Conservation (phyloP, 2,888 invertebrate genomes). For the Volucella bombylans region DNA sequence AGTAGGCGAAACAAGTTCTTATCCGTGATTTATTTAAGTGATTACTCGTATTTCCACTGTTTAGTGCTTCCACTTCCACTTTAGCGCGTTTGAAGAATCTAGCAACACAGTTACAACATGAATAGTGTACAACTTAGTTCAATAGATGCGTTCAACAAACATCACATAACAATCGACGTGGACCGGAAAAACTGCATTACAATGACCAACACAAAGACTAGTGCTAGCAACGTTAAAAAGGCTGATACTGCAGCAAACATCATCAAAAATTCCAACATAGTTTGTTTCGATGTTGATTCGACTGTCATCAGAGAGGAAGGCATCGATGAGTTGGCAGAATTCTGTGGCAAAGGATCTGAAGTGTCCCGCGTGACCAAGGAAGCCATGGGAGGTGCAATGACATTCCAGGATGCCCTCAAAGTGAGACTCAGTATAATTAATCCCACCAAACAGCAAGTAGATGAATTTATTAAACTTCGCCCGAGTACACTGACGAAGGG, state of each 20-base stretch:
- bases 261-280: slow-evolving; percentile 92
- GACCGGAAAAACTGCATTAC: slow-evolving; percentile 46
- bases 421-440: slow-evolving; percentile 93
- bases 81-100: slow-evolving; percentile 77
- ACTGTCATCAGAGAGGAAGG: slow-evolving; percentile 98
- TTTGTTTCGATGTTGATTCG: slow-evolving; percentile 99
- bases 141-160: slow-evolving; percentile 66
- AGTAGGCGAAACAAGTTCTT: no score
- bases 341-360: slow-evolving; percentile 94
- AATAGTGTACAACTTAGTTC: slow-evolving; percentile 70
- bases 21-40: no score
- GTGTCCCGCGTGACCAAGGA: slow-evolving; percentile 92
- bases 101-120: slow-evolving; percentile 75
- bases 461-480: slow-evolving; percentile 88
- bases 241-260: slow-evolving; percentile 83
- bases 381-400: slow-evolving; percentile 96
- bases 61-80: no score
- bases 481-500: slow-evolving; percentile 93
- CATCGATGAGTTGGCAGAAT: slow-evolving; percentile 97
- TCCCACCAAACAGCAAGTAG: slow-evolving; percentile 90
- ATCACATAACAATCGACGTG: slow-evolving; percentile 18
- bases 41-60: no score
- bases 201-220: slow-evolving; percentile 40
- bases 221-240: slow-evolving; percentile 77
- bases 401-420: slow-evolving; percentile 94